These are phyloP conservation scores for Etheostoma nigrum DNA, from an alignment of 2,797 vertebrate species.

Conservation along the genomic window DNA sequence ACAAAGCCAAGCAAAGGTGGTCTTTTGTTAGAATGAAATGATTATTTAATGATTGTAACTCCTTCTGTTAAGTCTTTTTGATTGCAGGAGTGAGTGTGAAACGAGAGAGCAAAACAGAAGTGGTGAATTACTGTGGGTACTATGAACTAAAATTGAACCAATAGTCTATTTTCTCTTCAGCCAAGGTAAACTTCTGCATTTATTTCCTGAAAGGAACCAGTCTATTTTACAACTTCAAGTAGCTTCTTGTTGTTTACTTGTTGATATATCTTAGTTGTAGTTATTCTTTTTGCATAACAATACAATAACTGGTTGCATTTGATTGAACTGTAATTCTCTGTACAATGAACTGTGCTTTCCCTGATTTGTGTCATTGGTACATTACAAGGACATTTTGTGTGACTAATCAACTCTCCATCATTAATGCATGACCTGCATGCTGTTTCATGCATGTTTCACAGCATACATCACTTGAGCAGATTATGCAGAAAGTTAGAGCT, in stretches of 20 bases:
- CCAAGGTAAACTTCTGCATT: neutral
- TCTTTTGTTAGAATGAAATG: conserved; percentile 44
- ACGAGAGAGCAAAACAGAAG: conserved; percentile 19
- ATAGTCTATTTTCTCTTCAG: conserved; percentile 35
- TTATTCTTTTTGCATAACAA: no score
- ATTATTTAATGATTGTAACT: conserved; percentile 42
- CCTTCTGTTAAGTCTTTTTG: conserved; percentile 33
- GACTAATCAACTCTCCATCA: conserved; percentile 53
- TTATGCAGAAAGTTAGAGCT: conserved; percentile 26
- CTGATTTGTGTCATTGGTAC: conserved; percentile 60
- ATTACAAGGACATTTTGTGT: conserved; percentile 63
- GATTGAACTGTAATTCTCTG: neutral
- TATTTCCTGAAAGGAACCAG: neutral
- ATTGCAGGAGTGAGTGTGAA: conserved; percentile 43
- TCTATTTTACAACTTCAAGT: no score
- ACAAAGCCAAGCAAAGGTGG: conserved; percentile 37
- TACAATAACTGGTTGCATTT: neutral
- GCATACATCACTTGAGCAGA: conserved; percentile 16
- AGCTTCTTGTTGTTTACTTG: no score
- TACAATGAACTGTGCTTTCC: conserved; percentile 21
- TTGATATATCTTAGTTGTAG: no score
- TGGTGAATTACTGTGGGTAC: conserved; percentile 17
- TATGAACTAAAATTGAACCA: conserved; percentile 13
- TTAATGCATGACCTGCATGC: conserved; percentile 66
- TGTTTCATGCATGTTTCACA: conserved; percentile 67